These are phyloP conservation scores for Grallaria varia DNA, from an alignment of 2,113 vertebrate species.

Conservation along the genomic window DNA sequence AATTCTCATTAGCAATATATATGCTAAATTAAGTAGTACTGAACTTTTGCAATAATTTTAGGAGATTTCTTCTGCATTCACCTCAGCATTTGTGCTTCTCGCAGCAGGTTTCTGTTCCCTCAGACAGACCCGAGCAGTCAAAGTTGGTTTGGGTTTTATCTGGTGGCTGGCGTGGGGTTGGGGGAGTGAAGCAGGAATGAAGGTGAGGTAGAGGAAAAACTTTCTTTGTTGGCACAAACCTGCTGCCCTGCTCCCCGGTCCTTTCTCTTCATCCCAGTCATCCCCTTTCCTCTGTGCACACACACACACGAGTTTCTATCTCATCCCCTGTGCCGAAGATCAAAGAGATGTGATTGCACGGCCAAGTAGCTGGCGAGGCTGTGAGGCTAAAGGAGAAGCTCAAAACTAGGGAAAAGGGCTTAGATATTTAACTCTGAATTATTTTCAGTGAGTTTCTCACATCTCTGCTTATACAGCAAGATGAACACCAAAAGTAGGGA, in stretches of 20 bases:
- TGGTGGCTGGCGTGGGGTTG: background rate
- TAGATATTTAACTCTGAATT: background rate
- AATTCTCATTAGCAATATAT: background rate
- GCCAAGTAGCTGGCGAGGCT: background rate
- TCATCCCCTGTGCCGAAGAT: background rate
- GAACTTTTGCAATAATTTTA: background rate
- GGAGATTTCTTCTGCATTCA: background rate
- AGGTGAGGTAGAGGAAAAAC: accelerated
- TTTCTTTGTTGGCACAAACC: background rate
- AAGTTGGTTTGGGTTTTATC: background rate
- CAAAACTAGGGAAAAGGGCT: accelerated
- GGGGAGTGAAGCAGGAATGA: background rate
- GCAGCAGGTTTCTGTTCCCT: background rate
- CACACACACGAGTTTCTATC: background rate
- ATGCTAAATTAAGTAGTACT: background rate
- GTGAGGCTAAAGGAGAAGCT: background rate
- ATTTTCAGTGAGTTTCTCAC: background rate
- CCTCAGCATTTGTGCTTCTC: background rate
- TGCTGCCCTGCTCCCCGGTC: background rate
- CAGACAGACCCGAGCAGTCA: background rate
- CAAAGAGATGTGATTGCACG: accelerated
- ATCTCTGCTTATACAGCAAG: background rate
- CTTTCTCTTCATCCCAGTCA: background rate
- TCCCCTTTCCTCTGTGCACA: background rate
- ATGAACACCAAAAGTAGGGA: background rate